Base-by-base conservation (phyloP, 2,113 vertebrate genomes). In the Bothrops jararaca region DNA sequence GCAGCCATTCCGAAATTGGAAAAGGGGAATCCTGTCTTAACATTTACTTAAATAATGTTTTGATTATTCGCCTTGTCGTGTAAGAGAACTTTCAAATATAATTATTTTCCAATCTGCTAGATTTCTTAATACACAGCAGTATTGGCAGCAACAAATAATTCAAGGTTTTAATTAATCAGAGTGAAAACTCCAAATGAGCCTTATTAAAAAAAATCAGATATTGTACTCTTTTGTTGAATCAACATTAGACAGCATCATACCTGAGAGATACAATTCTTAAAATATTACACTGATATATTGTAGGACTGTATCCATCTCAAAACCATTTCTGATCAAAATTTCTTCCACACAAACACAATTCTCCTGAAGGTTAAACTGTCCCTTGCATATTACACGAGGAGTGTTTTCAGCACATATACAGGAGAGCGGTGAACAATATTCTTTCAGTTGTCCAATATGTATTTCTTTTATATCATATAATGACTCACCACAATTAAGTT, bases 401-500 rank as follows among this genome's bases (percentile, higher is more conserved):
- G 13, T 39, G 5, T 24, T 56, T 34, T 56, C 50, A 34, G 2
- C 23, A 85, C 8, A 22, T 57, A 39, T 34, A 53, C 23, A 39
- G 4, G 11, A 29, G 7, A 39, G 20, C 34, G 39, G 69, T 80
- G n/a, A 74, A 88, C 5, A 88, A 92, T 8, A 23, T 52, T 39
- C 34, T 15, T 1, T 89, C 22, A 85, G 48, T n/a, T 10, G 45
- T 45, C n/a, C 24, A 92, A 42, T 1, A 8, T 29, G 8, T 80
- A 9, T 74, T 57, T 0, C 10, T 3, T 13, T 2, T 1, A 20
- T 26, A 1, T 1, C 0, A 48, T 39, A n/a, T 48, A 89, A 94
- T 50, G 91, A 95, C 98, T 95, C 95, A 99, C 99, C 99, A 90
- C 99, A 99, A 97, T 99, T 99, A 48, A 99, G 97, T 92, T 99